Base-by-base conservation (phyloP, 2,113 vertebrate species). In the Ramphastos sulfuratus region DNA sequence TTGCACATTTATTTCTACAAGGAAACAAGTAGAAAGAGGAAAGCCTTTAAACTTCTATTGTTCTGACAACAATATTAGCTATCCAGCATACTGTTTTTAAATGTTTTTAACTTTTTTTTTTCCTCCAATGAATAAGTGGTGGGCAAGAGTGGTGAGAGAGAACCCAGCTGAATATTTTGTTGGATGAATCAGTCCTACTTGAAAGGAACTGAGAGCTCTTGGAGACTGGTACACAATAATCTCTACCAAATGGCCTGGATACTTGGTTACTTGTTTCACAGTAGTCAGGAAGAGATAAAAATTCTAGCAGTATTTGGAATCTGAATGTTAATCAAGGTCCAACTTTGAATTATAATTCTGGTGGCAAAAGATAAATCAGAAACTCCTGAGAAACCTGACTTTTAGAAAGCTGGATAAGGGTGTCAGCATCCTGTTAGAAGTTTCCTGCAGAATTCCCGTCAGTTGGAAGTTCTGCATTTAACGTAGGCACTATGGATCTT, bases 171-270 rank as follows among this genome's bases (percentile, higher is more conserved):
- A 80, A 63, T 46, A 90, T 95, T 93, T 91, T 91, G 33, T 69
- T 89, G 70, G 50, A 91, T 92, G 48, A 96, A 87, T 91, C 71
- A 92, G 67, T 89, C 46, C 44, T 90, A 86, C 85, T 86, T 93
- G 93, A 92, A 93, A 61, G 25, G n/a, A 59, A 58, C 24, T 75
- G 72, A 95, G 92, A 54, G 61, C 84, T 90, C 65, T 92, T 91
- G 67, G 37, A 89, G 42, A 58, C 58, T 88, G 74, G 92, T 91
- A 93, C 61, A 77, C 44, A 75, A 82, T 44, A 73, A 85, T 75
- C 59, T 66, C 31, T 39, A 76, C 30, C 33, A 80, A 79, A 61
- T 60, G 92, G 71, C 42, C 48, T 50, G 67, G 69, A 93, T 87
- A 66, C 42, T 86, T 81, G 56, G 33, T 93, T 93, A 80, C 72